Base-by-base conservation (phyloP, 1,140 invertebrate species). In the Galendromus occidentalis region DNA sequence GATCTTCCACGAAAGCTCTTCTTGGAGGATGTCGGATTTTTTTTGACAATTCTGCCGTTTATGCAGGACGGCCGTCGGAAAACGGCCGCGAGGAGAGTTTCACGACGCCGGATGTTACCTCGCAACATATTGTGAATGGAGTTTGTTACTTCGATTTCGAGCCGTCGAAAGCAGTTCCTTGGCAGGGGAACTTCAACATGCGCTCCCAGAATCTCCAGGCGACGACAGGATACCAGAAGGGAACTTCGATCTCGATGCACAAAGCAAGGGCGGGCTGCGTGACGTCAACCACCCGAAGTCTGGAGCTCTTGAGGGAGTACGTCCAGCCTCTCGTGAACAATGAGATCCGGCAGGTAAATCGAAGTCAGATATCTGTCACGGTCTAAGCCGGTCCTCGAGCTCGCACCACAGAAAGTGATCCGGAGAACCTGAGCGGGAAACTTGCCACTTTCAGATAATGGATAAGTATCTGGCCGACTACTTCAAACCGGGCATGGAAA, bases 401-500 rank as follows among this genome's bases (percentile, higher is more conserved):
- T n/a, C n/a, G n/a, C n/a, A n/a, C n/a, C n/a, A n/a, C n/a, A n/a
- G n/a, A n/a, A n/a, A n/a, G n/a, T n/a, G n/a, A n/a, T n/a, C n/a
- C n/a, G n/a, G n/a, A n/a, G n/a, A n/a, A n/a, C n/a, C n/a, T n/a
- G n/a, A n/a, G n/a, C n/a, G n/a, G n/a, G n/a, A n/a, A n/a, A n/a
- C n/a, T n/a, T n/a, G n/a, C n/a, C n/a, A n/a, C n/a, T n/a, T 59
- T 14, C 22, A 69, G 41, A 65, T 72, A n/a, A 68, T 72, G 28
- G 70, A 72, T 65, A 71, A 70, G 59, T 72, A 72, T 64, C 44
- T 70, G 20, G 67, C 77, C 71, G 74, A 73, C 69, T 79, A 73
- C 68, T 86, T 88, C 75, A 82, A 84, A 69, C 84, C 85, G 67
- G 86, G 84, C 42, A 81, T 87, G n/a, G 81, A 82, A 66, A 88